Conservation (phyloP, 2,888 invertebrate genomes). For the Pseudoips prasinana region DNA sequence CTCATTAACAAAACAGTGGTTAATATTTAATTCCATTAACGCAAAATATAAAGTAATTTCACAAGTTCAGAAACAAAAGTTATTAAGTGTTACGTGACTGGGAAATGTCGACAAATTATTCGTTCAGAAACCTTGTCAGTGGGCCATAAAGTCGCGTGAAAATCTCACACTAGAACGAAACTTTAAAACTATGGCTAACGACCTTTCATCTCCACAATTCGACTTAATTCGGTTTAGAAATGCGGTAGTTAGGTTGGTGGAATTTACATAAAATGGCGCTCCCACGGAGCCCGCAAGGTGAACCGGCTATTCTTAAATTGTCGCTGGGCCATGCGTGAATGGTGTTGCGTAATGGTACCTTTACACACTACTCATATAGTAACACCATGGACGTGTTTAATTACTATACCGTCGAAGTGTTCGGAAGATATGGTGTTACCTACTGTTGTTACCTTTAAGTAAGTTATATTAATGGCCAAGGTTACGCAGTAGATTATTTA, state of each 20-base stretch:
- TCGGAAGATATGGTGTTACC: too few species aligned
- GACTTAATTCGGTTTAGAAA: slow-evolving; percentile 48
- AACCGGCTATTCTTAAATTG: slow-evolving; percentile 70
- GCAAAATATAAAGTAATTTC: too few species aligned
- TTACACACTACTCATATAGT: slow-evolving; percentile 28
- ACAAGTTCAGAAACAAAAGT: too few species aligned
- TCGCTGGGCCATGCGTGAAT: slow-evolving; percentile 45
- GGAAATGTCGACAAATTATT: background rate
- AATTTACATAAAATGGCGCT: slow-evolving; percentile 66
- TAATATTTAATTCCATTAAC: too few species aligned
- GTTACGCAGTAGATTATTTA: too few species aligned
- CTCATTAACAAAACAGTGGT: too few species aligned
- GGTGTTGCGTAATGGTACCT: slow-evolving; percentile 45
- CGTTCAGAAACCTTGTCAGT: background rate
- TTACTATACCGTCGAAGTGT: too few species aligned
- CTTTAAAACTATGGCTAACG: slow-evolving; percentile 17
- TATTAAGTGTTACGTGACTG: background rate
- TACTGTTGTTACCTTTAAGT: too few species aligned
- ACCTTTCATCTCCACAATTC: slow-evolving; percentile 33
- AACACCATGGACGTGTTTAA: too few species aligned
- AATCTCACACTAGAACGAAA: slow-evolving; percentile 16
- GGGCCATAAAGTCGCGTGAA: slow-evolving; percentile 8
- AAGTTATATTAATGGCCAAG: too few species aligned
- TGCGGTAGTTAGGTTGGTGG: slow-evolving; percentile 61
- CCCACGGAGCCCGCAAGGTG: slow-evolving; percentile 70